Conservation (phyloP, 2,797 vertebrate genomes). For the Myotis pilosus region DNA sequence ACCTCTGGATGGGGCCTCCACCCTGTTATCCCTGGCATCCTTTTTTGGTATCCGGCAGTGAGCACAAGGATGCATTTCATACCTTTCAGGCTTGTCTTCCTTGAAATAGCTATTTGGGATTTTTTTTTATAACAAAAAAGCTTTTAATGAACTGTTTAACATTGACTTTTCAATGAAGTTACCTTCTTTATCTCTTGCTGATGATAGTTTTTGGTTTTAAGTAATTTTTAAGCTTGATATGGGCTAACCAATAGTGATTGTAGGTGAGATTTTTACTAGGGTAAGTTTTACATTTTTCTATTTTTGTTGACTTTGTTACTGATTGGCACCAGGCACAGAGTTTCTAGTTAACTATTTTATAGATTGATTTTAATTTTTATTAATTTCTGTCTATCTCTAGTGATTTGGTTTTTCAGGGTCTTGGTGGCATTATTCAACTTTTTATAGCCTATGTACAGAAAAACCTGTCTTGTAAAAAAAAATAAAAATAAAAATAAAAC, state of each 20-base stretch:
- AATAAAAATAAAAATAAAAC: too few species aligned
- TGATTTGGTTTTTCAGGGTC: neutral
- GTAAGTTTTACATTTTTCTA: slow-evolving; percentile 46
- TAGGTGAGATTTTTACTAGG: slow-evolving; percentile 53
- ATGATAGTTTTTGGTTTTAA: slow-evolving; percentile 51
- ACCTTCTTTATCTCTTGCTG: slow-evolving; percentile 20
- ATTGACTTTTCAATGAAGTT: slow-evolving; percentile 53
- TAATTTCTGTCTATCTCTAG: neutral
- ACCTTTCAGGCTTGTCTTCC: neutral
- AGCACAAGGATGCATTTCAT: neutral
- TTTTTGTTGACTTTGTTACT: slow-evolving; percentile 48
- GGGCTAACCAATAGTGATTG: neutral
- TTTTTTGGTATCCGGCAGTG: slow-evolving; percentile 36
- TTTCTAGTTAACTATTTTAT: slow-evolving; percentile 64
- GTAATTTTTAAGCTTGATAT: neutral
- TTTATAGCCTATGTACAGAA: too few species aligned
- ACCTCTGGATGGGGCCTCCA: accelerated
- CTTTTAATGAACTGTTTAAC: slow-evolving; percentile 72
- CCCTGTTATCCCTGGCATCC: neutral
- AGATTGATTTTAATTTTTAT: slow-evolving; percentile 58
- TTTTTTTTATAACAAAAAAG: neutral
- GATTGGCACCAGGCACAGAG: neutral
- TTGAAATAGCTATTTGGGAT: neutral
- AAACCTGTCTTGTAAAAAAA: too few species aligned
- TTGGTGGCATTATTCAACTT: neutral